Conservation (phyloP, 2,888 invertebrate species). For the Synergus umbraculus region DNA sequence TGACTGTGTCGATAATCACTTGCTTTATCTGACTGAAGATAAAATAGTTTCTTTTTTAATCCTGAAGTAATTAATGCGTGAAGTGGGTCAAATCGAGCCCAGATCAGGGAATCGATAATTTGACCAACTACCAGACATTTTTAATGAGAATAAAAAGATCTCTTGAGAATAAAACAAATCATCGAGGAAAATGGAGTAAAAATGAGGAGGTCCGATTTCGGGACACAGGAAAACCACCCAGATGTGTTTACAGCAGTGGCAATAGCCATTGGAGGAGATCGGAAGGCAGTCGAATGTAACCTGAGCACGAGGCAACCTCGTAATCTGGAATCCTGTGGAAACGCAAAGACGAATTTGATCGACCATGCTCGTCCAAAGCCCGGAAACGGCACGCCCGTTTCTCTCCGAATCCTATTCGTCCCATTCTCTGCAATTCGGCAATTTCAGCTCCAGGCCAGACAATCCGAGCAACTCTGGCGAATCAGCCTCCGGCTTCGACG, state of each 20-base stretch:
- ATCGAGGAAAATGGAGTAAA: neutral
- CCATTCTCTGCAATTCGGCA: conserved; percentile 50
- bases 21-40: no score
- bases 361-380: conserved; percentile 57
- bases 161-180: neutral
- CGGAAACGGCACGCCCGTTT: conserved; percentile 44
- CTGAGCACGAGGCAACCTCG: conserved; percentile 19
- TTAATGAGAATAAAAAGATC: no score
- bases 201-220: neutral
- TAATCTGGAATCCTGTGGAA: neutral
- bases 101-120: no score
- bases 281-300: conserved; percentile 4
- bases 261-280: conserved; percentile 19
- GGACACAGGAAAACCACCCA: neutral
- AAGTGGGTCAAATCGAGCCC: no score
- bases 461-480: conserved; percentile 45
- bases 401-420: conserved; percentile 50
- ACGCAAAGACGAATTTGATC: conserved; percentile 53
- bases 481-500: conserved; percentile 48
- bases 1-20: no score
- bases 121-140: no score
- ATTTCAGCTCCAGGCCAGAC: conserved; percentile 48
- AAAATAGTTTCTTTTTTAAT: no score
- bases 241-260: conserved; percentile 15
- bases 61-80: no score